Evolutionary conservation across 1,140 invertebrate genomes (phyloP).

Genomic region (Euglossa dilemma): DNA sequence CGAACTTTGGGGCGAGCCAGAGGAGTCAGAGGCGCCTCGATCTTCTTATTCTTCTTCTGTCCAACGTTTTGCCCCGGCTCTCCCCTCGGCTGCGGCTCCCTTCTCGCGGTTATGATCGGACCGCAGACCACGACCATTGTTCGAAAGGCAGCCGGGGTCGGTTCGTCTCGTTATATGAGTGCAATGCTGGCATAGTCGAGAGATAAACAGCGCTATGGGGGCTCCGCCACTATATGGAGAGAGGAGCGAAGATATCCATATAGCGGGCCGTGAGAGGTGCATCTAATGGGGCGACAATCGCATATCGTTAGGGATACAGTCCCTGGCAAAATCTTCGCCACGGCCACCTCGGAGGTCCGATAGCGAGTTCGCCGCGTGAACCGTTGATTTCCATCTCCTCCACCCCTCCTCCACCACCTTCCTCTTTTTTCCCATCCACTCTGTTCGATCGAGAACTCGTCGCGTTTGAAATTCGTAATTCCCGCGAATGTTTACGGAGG

Average conservation of each 20-base stretch:
- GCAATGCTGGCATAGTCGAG: constrained; percentile 64
- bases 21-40: constrained; percentile 45
- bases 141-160: constrained; percentile 70
- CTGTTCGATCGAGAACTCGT: too few species aligned
- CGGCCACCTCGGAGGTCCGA: constrained; percentile 63
- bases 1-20: not conserved
- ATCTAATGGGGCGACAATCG: constrained; percentile 78
- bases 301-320: constrained; percentile 77
- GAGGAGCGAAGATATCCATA: constrained; percentile 75
- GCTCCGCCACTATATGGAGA: constrained; percentile 61
- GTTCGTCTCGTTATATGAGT: constrained; percentile 74
- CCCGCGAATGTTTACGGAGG: too few species aligned
- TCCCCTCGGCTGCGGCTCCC: constrained; percentile 11
- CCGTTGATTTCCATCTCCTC: constrained; percentile 34
- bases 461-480: too few species aligned
- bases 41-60: constrained; percentile 60
- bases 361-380: constrained; percentile 13
- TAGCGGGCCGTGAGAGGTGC: constrained; percentile 72
- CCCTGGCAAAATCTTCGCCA: constrained; percentile 59
- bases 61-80: not conserved
- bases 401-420: not conserved
- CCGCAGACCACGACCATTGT: constrained; percentile 73
- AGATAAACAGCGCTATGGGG: constrained; percentile 76
- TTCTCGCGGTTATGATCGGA: constrained; percentile 69
- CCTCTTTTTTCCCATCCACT: not conserved